Conservation (phyloP, 2,113 vertebrate species). For the Otus sunia region DNA sequence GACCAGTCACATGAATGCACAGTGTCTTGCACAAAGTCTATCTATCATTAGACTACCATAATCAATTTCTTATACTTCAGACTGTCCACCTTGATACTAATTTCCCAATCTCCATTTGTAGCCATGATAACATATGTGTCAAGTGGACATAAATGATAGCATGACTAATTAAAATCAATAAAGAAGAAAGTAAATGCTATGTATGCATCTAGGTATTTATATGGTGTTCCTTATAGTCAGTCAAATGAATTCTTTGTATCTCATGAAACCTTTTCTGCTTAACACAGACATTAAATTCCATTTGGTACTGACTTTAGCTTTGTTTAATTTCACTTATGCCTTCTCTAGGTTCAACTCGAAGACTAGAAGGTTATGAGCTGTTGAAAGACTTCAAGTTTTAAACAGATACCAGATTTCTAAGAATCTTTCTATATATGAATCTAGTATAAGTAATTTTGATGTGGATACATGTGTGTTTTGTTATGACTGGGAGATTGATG, state of each 20-base stretch:
- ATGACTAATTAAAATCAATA: background rate
- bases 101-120: background rate
- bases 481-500: background rate
- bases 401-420: background rate
- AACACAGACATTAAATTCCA: background rate
- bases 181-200: background rate
- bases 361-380: background rate
- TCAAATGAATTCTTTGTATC: background rate
- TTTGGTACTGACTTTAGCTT: background rate
- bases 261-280: background rate
- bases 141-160: background rate
- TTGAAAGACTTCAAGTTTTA: background rate
- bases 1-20: background rate
- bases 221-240: background rate
- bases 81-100: background rate
- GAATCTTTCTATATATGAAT: background rate
- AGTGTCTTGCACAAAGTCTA: background rate
- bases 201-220: background rate
- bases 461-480: background rate
- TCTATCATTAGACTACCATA: background rate
- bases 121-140: background rate
- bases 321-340: background rate
- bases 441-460: background rate
- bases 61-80: background rate
- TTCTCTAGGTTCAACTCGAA: background rate